Evolutionary conservation across 2,797 vertebrate genomes (phyloP).

Genomic region (Margarornis squamiger): DNA sequence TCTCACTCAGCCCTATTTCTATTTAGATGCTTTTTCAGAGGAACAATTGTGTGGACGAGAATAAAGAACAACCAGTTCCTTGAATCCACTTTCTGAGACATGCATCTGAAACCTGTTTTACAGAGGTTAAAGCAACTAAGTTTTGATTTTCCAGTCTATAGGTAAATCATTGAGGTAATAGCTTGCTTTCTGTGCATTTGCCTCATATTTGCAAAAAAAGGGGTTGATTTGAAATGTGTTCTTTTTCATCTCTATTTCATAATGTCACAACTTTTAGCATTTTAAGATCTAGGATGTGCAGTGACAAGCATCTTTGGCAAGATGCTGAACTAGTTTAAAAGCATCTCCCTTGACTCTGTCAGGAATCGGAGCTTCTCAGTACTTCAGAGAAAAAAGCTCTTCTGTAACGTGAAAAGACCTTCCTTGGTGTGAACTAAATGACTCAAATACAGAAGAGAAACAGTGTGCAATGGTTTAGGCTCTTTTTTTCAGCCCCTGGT

Average conservation of each 20-base stretch:
- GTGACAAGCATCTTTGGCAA: background rate
- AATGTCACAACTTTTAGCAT: background rate
- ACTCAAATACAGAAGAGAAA: background rate
- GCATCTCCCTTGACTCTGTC: background rate
- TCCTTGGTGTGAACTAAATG: background rate
- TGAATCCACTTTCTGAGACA: background rate
- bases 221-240: background rate
- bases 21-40: background rate
- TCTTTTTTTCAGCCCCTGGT: background rate
- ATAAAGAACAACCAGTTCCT: background rate
- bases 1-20: background rate
- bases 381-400: background rate
- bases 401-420: background rate
- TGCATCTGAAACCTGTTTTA: background rate
- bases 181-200: background rate
- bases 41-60: background rate
- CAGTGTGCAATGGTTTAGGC: background rate
- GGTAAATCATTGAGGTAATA: background rate
- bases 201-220: background rate
- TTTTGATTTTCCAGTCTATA: background rate
- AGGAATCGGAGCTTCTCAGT: background rate
- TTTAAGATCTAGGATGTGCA: background rate
- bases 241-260: background rate
- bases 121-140: background rate
- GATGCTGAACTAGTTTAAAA: background rate